Base-by-base conservation (phyloP, 2,113 vertebrate species). In the Saiga tatarica region DNA sequence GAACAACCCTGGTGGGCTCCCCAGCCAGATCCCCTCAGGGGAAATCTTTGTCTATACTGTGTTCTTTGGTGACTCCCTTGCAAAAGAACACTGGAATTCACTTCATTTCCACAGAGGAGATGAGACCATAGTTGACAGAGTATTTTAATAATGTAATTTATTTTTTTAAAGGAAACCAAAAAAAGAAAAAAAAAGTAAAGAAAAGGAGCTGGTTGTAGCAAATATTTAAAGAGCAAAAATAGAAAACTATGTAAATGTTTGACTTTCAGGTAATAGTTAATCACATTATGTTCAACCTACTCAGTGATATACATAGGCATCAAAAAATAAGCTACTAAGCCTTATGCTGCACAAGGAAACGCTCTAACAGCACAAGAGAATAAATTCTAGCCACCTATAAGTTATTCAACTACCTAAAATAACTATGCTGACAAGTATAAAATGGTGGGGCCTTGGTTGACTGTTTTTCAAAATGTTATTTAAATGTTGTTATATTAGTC, bases 71-170 rank as follows among this genome's bases (percentile, higher is more conserved):
- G n/a, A 92, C n/a, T 85, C 16, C 28, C 50, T 89, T 97, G 60
- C 55, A 39, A 86, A 89, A 92, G 52, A 62, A 62, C 21, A 82
- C 19, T 14, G 25, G 25, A 96, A 85, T 7, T 95, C 67, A 91
- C 6, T n/a, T 94, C 15, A 25, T 53, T 60, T 30, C 47, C 9
- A 81, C 39, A 67, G 17, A 91, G 16, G 30, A 10, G 82, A 76
- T 42, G 42, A 96, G 55, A 71, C 87, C 71, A 92, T 50, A 21
- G 36, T 13, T 79, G 52, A 94, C 50, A 45, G 2, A n/a, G 25
- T 89, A 89, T 88, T 64, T 86, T 95, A 89, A 95, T 53, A 33
- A 95, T 47, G 71, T 23, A 74, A 36, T 89, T 67, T n/a, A n/a
- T 71, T 89, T 62, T 17, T 14, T 60, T 25, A 50, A 59, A 36